Evolutionary conservation across 2,888 invertebrate genomes (phyloP).

Genomic region (Polyploca ridens): DNA sequence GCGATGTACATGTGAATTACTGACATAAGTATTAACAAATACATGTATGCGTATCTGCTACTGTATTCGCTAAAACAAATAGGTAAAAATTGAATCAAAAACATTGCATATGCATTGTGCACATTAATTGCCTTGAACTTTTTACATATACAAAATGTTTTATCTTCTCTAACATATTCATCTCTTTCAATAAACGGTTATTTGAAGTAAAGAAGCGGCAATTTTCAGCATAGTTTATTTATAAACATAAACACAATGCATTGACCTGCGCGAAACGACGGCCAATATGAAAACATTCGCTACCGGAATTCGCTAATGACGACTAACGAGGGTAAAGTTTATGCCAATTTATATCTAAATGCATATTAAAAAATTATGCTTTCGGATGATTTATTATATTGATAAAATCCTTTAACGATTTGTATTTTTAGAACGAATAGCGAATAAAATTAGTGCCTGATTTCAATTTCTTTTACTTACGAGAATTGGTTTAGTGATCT

Average conservation of each 20-base stretch:
- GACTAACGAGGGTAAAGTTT: conserved; percentile 45
- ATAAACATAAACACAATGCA: conserved; percentile 59
- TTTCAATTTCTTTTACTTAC: too few species aligned
- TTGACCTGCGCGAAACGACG: conserved; percentile 61
- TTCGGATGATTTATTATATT: neutral
- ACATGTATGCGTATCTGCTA: neutral
- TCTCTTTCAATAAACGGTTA: neutral
- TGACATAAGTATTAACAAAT: conserved; percentile 14
- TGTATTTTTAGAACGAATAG: too few species aligned
- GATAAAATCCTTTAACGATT: neutral
- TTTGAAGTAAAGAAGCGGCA: neutral
- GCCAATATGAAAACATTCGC: conserved; percentile 61
- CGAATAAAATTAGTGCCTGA: too few species aligned
- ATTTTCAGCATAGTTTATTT: conserved; percentile 39
- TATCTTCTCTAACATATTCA: too few species aligned
- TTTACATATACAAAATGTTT: neutral
- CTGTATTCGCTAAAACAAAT: neutral
- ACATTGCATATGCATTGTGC: too few species aligned
- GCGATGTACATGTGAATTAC: neutral
- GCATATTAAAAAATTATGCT: conserved; percentile 17
- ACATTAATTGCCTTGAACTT: too few species aligned
- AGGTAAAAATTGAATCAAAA: neutral
- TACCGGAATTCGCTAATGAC: conserved; percentile 66
- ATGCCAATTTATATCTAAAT: conserved; percentile 35
- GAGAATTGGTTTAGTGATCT: too few species aligned